These are phyloP conservation scores for Lepidocolaptes lacrymiger DNA, from an alignment of 2,797 vertebrate genomes.

Conservation along the genomic window DNA sequence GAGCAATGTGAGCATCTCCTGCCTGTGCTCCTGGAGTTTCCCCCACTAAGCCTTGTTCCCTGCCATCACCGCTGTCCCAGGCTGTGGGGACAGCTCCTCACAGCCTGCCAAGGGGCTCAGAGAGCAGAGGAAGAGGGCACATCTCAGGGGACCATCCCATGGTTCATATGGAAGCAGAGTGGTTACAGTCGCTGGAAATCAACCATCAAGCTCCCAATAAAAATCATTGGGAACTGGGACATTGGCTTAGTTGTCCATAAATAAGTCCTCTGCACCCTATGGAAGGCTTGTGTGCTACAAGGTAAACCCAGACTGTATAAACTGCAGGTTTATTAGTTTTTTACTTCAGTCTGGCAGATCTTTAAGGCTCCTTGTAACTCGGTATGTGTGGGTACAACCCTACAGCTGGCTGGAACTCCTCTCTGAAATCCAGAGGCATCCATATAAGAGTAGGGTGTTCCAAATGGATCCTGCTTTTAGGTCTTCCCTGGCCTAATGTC, in stretches of 20 bases:
- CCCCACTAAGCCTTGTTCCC: accelerated
- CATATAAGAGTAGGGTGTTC: background rate
- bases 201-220: background rate
- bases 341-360: background rate
- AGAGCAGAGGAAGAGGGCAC: background rate
- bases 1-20: background rate
- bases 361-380: background rate
- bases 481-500: background rate
- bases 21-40: background rate
- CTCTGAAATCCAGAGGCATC: background rate
- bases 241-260: background rate
- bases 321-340: background rate
- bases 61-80: accelerated
- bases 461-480: background rate
- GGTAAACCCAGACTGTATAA: background rate
- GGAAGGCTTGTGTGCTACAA: background rate
- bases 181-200: background rate
- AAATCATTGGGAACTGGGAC: background rate
- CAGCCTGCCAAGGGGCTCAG: background rate
- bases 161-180: background rate
- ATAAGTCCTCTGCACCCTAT: background rate
- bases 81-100: background rate
- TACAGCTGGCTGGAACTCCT: background rate
- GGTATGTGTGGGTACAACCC: background rate
- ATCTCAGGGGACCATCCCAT: background rate